Base-by-base conservation (phyloP, 2,113 vertebrate species). In the Callochromis pleurospilus region DNA sequence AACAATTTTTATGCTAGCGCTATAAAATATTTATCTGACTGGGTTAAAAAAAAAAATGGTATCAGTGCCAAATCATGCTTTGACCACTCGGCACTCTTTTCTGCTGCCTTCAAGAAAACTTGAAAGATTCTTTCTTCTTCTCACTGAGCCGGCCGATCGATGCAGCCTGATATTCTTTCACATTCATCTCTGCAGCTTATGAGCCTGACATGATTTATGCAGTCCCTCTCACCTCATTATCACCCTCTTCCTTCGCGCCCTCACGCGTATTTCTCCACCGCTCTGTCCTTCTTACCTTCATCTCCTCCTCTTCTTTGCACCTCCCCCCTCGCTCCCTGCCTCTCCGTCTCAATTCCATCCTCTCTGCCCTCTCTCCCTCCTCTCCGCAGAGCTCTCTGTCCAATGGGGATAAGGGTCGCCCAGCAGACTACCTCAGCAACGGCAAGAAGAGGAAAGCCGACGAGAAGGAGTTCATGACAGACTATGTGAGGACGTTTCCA, bases 401-500 rank as follows among this genome's bases (percentile, higher is more conserved):
- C 90, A 97, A 97, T 0, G 97, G 97, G 80, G 98, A 98, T 45
- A 97, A 98, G 85, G 97, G 97, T 11, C 96, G 98, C 47, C 80
- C 95, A 24, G 94, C 97, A 2, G 98, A 98, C 92, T 98, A 98
- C 96, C 96, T 98, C 95, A 98, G 96, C 95, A 96, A 97, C 15
- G 97, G 96, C 94, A 98, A 98, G 95, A 98, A 98, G 95, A 97
- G 98, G 95, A 98, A 98, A 94, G 96, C 96, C 4, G 98, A 98
- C 4, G 98, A 98, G 92, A 98, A 98, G 91, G 98, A 98, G 65
- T 98, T 98, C 1, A 94, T 96, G 92, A 98, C 97, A 0, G 98
- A 98, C 90, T 98, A 98, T 7, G 98, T 98, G 92, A 94, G 97
- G 54, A 84, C 11, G 36, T 54, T 88, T 91, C 89, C 42, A 68